Evolutionary conservation across 1,140 invertebrate species (phyloP).

Genomic region (Drosophila santomea): DNA sequence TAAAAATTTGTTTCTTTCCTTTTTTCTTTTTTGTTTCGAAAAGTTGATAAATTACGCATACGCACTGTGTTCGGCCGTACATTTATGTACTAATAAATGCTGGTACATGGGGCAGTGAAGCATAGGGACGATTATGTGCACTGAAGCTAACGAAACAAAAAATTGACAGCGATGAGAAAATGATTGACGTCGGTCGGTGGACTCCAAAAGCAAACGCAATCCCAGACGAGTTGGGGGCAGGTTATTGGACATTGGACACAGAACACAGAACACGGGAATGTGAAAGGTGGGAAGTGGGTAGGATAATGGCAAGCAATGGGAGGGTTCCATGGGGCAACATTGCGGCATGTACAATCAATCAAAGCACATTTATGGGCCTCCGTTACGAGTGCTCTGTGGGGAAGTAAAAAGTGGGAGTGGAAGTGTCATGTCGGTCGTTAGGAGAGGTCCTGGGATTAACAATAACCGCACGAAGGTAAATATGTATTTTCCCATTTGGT

Average conservation of each 20-base stretch:
- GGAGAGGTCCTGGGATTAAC: conserved; percentile 84
- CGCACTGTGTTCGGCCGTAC: conserved; percentile 15
- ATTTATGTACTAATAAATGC: conserved; percentile 16
- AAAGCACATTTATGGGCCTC: conserved; percentile 49
- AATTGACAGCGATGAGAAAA: conserved; percentile 71
- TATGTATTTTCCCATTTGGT: conserved; percentile 11
- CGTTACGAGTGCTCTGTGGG: conserved; percentile 15
- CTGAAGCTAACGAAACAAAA: conserved; percentile 36
- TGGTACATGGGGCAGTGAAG: not conserved
- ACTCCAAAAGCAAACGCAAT: conserved; percentile 33
- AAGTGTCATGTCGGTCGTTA: conserved; percentile 86
- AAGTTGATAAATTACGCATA: too few species aligned
- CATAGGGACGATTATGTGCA: conserved; percentile 32
- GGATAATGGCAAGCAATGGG: not conserved
- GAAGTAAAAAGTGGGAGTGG: conserved; percentile 85
- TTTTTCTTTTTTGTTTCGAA: too few species aligned
- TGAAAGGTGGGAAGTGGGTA: too few species aligned
- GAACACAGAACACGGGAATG: too few species aligned
- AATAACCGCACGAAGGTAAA: conserved; percentile 21
- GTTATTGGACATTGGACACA: not conserved
- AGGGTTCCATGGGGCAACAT: not conserved
- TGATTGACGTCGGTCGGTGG: conserved; percentile 68
- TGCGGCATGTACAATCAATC: conserved; percentile 57
- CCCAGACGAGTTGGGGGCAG: conserved; percentile 10
- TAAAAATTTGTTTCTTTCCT: too few species aligned